Conservation (phyloP, 2,113 vertebrate genomes). For the Eira barbara region DNA sequence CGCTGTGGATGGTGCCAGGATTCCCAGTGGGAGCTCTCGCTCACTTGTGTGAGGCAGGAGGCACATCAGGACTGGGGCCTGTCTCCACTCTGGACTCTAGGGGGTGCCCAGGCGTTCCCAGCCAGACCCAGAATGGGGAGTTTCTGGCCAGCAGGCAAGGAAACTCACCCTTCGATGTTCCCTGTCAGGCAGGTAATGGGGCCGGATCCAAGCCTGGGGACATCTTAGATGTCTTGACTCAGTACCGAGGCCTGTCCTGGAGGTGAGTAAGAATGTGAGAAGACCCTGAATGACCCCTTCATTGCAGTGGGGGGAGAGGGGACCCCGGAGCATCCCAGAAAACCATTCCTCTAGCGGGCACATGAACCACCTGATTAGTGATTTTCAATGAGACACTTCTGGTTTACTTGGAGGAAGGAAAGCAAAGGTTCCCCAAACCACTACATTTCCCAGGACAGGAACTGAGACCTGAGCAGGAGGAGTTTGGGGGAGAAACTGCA, state of each 20-base stretch:
- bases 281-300: not conserved
- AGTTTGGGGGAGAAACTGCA: not conserved
- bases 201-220: conserved; percentile 72
- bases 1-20: accelerated
- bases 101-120: accelerated
- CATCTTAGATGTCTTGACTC: conserved; percentile 74
- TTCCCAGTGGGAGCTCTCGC: accelerated
- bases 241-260: conserved; percentile 87
- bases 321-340: not conserved
- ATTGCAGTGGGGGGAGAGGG: not conserved
- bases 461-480: not conserved
- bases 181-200: conserved; percentile 83
- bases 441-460: not conserved
- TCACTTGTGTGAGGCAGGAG: not conserved
- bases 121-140: not conserved
- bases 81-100: not conserved
- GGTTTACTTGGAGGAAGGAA: not conserved
- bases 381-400: not conserved
- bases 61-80: accelerated
- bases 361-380: not conserved
- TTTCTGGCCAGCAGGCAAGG: not conserved
- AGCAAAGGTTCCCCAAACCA: not conserved
- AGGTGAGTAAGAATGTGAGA: conserved; percentile 78
- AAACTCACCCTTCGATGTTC: not conserved
- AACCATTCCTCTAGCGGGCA: not conserved